Percentiles rank a stretch among this genome's conserved stretches.
Conservation (phyloP, 2,113 vertebrate genomes). For the Lucifuga dentata region DNA sequence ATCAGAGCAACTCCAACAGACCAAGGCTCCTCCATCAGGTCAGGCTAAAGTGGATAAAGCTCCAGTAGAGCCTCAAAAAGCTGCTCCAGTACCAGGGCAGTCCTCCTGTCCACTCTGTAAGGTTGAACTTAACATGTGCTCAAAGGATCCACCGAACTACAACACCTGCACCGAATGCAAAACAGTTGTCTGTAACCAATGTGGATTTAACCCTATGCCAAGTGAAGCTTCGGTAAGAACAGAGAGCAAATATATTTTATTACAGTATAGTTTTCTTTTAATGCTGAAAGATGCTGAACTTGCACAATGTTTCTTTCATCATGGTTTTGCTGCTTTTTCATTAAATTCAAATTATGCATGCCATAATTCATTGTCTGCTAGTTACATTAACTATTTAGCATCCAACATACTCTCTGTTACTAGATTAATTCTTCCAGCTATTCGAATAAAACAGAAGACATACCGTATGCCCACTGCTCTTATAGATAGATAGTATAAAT, state of each 20-base stretch:
- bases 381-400: neutral
- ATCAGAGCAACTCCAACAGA: slow-evolving; percentile 41
- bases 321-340: neutral
- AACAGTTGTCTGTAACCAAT: slow-evolving; percentile 90
- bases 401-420: neutral
- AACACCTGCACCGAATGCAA: slow-evolving; percentile 93
- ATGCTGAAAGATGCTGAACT: neutral
- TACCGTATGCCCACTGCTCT: neutral
- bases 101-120: slow-evolving; percentile 91
- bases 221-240: slow-evolving; percentile 83
- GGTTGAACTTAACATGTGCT: slow-evolving; percentile 84
- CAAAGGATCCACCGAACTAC: slow-evolving; percentile 88
- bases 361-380: neutral
- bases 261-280: slow-evolving; percentile 54
- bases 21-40: slow-evolving; percentile 30
- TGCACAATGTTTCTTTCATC: neutral
- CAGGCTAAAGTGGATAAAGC: slow-evolving; percentile 71
- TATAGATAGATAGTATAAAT: neutral
- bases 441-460: neutral
- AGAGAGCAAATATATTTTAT: neutral
- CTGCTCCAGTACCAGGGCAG: slow-evolving; percentile 50
- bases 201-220: slow-evolving; percentile 92
- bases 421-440: neutral
- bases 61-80: slow-evolving; percentile 56
- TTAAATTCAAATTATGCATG: neutral